Conservation (phyloP, 1,140 invertebrate species). For the Drosophila neocordata region DNA sequence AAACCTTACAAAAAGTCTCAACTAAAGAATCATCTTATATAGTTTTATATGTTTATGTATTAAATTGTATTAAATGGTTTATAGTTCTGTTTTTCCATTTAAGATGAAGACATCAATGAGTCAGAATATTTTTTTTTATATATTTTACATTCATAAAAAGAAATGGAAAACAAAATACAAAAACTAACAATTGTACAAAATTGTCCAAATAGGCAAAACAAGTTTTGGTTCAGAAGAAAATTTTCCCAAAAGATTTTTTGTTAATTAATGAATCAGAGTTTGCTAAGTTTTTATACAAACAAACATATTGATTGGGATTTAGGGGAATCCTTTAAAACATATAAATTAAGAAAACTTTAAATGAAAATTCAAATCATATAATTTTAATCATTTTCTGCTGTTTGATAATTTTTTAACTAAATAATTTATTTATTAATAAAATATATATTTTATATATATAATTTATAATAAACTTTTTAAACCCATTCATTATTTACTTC, state of each 20-base stretch:
- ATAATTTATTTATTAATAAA: no score
- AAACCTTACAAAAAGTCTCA: slow-evolving; percentile 37
- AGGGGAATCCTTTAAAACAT: neutral
- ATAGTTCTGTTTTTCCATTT: slow-evolving; percentile 10
- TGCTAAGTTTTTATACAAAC: neutral
- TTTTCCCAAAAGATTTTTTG: neutral
- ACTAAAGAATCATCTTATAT: slow-evolving; percentile 22
- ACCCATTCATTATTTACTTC: no score
- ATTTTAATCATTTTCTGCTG: neutral
- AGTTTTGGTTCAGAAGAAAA: neutral
- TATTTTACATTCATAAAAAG: neutral
- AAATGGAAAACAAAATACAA: neutral
- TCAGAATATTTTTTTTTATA: neutral
- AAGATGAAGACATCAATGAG: slow-evolving; percentile 7
- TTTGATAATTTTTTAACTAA: no score
- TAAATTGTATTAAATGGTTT: neutral
- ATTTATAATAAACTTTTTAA: no score
- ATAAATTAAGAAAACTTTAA: neutral
- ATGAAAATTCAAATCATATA: neutral
- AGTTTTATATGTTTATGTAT: slow-evolving; percentile 7
- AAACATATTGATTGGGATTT: neutral
- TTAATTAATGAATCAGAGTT: neutral
- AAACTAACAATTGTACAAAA: neutral
- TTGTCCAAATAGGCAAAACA: neutral
- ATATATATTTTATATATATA: no score